phyloP scores from a whole-genome alignment of 2,113 vertebrate species.

The Boleophthalmus pectinirostris region DNA sequence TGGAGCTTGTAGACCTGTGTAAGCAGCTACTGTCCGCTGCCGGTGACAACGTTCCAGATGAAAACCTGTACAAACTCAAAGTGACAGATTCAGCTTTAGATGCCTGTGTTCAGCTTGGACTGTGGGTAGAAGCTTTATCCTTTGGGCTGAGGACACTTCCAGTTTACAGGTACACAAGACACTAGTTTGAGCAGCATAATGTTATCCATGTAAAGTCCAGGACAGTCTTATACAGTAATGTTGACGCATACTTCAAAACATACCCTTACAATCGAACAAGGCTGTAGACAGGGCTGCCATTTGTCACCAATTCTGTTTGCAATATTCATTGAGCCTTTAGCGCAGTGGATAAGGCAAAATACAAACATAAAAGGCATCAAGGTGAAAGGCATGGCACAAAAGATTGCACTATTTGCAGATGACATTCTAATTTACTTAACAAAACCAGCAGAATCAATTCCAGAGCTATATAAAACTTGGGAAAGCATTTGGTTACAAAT shows the following conservation, averaged over 20 bases:
- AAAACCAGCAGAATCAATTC: too few relatives aligned
- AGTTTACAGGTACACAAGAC: constrained; percentile 79
- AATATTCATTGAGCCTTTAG: too few relatives aligned
- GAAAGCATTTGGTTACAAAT: too few relatives aligned
- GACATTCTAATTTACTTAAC: too few relatives aligned
- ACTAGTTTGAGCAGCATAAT: not conserved
- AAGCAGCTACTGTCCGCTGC: constrained; percentile 71
- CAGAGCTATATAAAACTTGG: too few relatives aligned
- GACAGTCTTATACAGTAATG: not conserved
- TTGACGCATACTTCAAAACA: constrained; percentile 12
- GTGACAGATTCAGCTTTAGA: constrained; percentile 88
- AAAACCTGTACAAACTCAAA: constrained; percentile 87
- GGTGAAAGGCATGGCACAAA: too few relatives aligned
- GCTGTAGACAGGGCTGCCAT: too few relatives aligned
- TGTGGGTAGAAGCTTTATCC: constrained; percentile 81
- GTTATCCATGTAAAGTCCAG: constrained; percentile 5
- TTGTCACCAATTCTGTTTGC: too few relatives aligned
- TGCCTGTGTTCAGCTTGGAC: constrained; percentile 83
- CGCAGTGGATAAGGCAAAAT: too few relatives aligned
- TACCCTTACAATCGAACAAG: too few relatives aligned
- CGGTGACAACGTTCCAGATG: constrained; percentile 77
- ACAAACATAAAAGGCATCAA: too few relatives aligned
- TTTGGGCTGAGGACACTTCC: constrained; percentile 83
- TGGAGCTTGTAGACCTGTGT: constrained; percentile 77
- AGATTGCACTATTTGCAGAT: too few relatives aligned